phyloP scores from a whole-genome alignment of 2,113 vertebrate genomes.

The Aphelocoma coerulescens region DNA sequence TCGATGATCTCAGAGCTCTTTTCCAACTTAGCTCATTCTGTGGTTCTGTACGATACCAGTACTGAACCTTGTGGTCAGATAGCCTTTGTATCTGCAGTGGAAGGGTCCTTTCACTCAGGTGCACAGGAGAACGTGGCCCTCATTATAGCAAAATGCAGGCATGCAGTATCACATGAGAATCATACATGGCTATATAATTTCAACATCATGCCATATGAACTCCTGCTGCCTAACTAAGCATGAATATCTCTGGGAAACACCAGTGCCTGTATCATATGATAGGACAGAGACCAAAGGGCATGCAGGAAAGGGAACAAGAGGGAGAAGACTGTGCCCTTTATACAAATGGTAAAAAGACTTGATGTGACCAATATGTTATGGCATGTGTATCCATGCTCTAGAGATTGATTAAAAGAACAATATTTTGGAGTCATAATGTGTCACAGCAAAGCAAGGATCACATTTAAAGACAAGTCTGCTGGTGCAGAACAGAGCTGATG shows the following conservation, averaged over 20 bases:
- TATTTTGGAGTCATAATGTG: not conserved
- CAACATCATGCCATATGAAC: not conserved
- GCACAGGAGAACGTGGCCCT: not conserved
- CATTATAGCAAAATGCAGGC: not conserved
- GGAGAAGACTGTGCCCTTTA: not conserved
- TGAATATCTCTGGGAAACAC: not conserved
- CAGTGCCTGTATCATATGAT: not conserved
- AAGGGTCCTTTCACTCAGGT: not conserved
- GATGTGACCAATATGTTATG: not conserved
- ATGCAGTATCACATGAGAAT: not conserved
- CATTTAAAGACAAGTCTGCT: not conserved
- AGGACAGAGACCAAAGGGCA: not conserved
- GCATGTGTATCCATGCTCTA: not conserved
- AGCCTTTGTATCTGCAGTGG: not conserved
- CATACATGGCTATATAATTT: not conserved
- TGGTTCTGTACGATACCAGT: not conserved
- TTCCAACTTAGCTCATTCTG: not conserved
- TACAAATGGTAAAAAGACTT: not conserved
- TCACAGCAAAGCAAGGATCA: not conserved
- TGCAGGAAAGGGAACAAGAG: not conserved
- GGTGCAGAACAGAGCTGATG: not conserved
- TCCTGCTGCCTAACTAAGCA: not conserved
- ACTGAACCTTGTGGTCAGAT: not conserved
- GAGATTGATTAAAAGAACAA: not conserved
- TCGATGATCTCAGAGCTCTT: not conserved